phyloP scores from a whole-genome alignment of 2,797 vertebrate species.

The Xiphophorus birchmanni region DNA sequence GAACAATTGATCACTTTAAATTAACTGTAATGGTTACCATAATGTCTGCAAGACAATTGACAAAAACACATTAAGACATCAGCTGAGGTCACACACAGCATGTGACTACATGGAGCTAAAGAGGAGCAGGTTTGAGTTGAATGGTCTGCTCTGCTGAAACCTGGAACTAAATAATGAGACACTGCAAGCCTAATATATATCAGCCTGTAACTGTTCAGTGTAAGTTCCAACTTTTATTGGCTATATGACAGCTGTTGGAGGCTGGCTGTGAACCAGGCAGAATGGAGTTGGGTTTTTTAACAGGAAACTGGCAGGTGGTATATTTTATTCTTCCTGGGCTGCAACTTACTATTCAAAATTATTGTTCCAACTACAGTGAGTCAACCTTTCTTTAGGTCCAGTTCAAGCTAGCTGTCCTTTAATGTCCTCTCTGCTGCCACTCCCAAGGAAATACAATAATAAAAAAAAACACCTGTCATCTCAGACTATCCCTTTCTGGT shows the following conservation, averaged over 20 bases:
- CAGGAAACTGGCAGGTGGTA: background rate
- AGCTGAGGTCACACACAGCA: background rate
- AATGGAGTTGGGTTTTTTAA: background rate
- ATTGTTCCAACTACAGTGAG: background rate
- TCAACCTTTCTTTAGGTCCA: background rate
- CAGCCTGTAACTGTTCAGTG: background rate
- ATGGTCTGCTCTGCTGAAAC: background rate
- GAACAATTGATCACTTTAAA: background rate
- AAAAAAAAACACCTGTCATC: constrained; percentile 2
- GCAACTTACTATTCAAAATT: background rate
- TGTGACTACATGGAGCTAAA: background rate
- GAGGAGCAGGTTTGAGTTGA: background rate
- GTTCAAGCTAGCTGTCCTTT: background rate
- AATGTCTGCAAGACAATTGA: background rate
- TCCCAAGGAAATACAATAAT: background rate
- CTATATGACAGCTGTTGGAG: background rate
- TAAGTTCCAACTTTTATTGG: background rate
- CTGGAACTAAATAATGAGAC: background rate
- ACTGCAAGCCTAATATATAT: no score
- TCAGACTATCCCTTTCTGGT: constrained; percentile 3
- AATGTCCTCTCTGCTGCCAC: constrained; percentile 3
- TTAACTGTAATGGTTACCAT: background rate
- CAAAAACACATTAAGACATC: background rate
- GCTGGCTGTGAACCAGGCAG: background rate
- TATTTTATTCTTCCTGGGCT: background rate